These are phyloP conservation scores for Leptopterna dolabrata DNA, from an alignment of 2,888 invertebrate genomes.

Conservation along the genomic window DNA sequence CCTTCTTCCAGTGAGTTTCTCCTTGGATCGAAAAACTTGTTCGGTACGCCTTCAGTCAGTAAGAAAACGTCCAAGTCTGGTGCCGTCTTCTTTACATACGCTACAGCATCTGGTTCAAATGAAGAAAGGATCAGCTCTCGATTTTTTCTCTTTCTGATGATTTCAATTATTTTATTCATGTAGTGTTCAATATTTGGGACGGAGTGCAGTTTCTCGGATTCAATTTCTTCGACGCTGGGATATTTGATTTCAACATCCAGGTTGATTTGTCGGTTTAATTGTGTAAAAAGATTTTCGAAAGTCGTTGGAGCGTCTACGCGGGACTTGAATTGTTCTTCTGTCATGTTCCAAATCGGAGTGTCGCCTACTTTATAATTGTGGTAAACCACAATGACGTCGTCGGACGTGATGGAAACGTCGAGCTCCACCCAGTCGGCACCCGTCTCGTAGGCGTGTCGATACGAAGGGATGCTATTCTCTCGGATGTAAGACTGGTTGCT, in stretches of 20 bases:
- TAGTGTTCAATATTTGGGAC: conserved; percentile 10
- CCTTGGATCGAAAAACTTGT: neutral
- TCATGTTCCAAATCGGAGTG: conserved; percentile 35
- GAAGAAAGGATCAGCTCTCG: neutral
- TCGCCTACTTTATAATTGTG: neutral
- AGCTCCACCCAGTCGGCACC: conserved; percentile 10
- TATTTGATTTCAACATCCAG: conserved; percentile 28
- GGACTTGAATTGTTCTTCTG: neutral
- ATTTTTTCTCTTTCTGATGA: neutral
- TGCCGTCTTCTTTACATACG: neutral
- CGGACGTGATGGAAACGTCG: conserved; percentile 24
- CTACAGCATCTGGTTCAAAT: conserved; percentile 9
- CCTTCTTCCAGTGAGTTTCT: conserved; percentile 13
- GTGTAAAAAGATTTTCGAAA: neutral
- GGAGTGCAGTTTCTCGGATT: neutral
- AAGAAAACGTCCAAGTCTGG: conserved; percentile 24
- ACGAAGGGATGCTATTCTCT: conserved; percentile 1
- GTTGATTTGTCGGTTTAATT: neutral
- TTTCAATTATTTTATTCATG: neutral
- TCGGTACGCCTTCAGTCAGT: conserved; percentile 1
- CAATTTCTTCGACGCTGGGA: conserved; percentile 32
- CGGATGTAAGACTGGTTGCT: neutral
- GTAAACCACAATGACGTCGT: conserved; percentile 4
- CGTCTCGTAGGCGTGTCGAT: neutral
- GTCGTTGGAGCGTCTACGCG: neutral